Base-by-base conservation (phyloP, 2,888 invertebrate genomes). In the Kryphioiulus occultus region DNA sequence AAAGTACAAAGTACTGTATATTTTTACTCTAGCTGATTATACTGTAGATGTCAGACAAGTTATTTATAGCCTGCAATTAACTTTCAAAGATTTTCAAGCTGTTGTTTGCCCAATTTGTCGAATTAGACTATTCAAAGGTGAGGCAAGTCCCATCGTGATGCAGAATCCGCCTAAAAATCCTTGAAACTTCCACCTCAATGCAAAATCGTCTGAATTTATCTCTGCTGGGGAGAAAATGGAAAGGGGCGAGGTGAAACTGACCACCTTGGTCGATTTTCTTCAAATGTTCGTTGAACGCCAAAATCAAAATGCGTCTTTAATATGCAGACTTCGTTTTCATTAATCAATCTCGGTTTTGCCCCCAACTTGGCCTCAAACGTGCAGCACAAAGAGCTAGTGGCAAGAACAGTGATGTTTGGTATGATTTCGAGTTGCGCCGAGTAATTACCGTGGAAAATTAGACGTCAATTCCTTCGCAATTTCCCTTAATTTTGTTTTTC, bases 291-390 rank as follows among this genome's bases (percentile, higher is more conserved):
- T 22, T 22, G 22, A 68, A 68, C 35, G n/a, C 35, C 35, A 35
- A 35, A 35, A 35, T 35, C 3, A 2, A 35, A 35, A 7, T 35
- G 35, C 7, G 35, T 35, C 2, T 35, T 35, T 35, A 78, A 78
- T 78, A 78, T 78, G 78, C 78, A 30, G 22, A 78, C 78, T 26
- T 78, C 15, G 30, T 78, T 78, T 78, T 78, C 78, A 78, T 78
- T 78, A 78, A 78, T 78, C 78, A 78, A 26, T 26, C 12, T 30
- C 1, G 30, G 26, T 78, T 26, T 30, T 26, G 26, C 10, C 78
- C 10, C 78, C 26, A 15, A 78, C 10, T 30, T 78, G 78, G 78
- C 78, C 30, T 26, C 26, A 3, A 12, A 30, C 78, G 78, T 78
- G 78, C 22, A 5, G 22, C 22, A 22, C 22, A n/a, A n/a, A n/a